Conservation (phyloP, 2,888 invertebrate genomes). For the Therioaphis trifolii region DNA sequence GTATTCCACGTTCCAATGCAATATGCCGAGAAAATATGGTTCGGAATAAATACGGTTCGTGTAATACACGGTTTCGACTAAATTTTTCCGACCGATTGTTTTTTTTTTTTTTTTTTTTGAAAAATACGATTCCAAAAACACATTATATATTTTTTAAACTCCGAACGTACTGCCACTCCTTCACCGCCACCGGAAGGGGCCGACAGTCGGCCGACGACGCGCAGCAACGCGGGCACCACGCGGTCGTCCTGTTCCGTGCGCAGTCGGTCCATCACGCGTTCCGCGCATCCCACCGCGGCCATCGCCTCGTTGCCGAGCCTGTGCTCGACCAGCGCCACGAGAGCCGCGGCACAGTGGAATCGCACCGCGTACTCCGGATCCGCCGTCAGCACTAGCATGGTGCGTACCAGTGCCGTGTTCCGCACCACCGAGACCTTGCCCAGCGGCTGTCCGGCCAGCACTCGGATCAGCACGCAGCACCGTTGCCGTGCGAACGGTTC, state of each 20-base stretch:
- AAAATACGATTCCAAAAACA: too few species aligned
- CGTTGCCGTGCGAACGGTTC: slow-evolving; percentile 35
- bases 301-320: slow-evolving; percentile 19
- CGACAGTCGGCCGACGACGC: background rate
- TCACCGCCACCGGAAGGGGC: too few species aligned
- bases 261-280: background rate
- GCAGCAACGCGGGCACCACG: background rate
- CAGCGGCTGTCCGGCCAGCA: slow-evolving; percentile 5
- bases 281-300: background rate
- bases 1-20: too few species aligned
- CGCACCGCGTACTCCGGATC: slow-evolving; percentile 17
- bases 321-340: slow-evolving; percentile 1
- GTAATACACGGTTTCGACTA: too few species aligned
- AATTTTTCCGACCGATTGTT: too few species aligned
- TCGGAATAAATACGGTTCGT: too few species aligned
- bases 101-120: too few species aligned
- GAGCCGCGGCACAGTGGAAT: background rate
- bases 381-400: background rate
- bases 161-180: too few species aligned
- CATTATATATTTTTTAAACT: too few species aligned
- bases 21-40: too few species aligned
- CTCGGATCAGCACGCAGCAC: slow-evolving; percentile 1
- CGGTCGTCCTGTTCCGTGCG: slow-evolving; percentile 15
- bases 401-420: background rate
- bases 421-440: background rate